A percentile compares a stretch with the other conserved stretches of the same genome.
These are phyloP conservation scores for Eciton burchellii DNA, from an alignment of 1,140 invertebrate genomes.

Conservation along the genomic window DNA sequence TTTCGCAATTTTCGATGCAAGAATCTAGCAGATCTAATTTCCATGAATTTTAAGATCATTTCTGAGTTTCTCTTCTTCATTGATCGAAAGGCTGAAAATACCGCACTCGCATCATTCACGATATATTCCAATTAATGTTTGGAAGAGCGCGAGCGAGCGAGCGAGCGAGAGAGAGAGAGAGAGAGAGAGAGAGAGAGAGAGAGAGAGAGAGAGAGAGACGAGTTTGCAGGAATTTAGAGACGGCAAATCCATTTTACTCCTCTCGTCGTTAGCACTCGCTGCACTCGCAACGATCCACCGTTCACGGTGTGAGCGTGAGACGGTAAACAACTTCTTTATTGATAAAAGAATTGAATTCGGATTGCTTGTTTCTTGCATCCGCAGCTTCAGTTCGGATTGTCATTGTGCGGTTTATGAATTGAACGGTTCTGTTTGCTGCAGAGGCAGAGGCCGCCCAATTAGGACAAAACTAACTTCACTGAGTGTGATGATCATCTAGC, in stretches of 20 bases:
- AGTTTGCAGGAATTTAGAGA: constrained; percentile 19
- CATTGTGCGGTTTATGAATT: constrained; percentile 54
- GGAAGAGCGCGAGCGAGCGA: too few species aligned
- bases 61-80: background rate
- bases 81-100: background rate
- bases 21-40: background rate
- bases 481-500: constrained; percentile 40
- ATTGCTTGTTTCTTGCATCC: constrained; percentile 34
- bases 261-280: constrained; percentile 17
- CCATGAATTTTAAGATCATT: background rate
- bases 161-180: too few species aligned
- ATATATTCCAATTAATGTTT: constrained; percentile 24
- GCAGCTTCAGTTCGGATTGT: constrained; percentile 45
- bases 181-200: background rate
- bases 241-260: constrained; percentile 27
- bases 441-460: background rate
- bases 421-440: constrained; percentile 41
- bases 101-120: background rate
- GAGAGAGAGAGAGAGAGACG: background rate
- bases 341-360: constrained; percentile 50
- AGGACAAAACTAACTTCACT: constrained; percentile 45
- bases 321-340: constrained; percentile 49
- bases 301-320: constrained; percentile 20
- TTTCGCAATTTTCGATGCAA: background rate
- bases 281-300: constrained; percentile 24